Percentiles rank a stretch among this genome's conserved stretches.
phyloP scores from a whole-genome alignment of 2,888 invertebrate species.

The Onthophagus sagittarius region DNA sequence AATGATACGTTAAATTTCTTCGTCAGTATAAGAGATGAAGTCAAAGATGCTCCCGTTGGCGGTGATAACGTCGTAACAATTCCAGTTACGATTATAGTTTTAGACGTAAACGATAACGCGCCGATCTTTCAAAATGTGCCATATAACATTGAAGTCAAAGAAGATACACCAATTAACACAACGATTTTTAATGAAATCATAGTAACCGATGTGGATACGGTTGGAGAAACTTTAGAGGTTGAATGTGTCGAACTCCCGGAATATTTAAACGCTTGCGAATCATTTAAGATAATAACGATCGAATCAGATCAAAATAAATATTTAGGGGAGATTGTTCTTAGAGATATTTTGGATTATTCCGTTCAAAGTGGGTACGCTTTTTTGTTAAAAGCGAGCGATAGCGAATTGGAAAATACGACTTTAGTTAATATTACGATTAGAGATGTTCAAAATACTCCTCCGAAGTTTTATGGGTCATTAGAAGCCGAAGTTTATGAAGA shows the following conservation, averaged over 20 bases:
- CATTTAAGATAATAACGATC: constrained; percentile 62
- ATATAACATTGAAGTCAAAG: constrained; percentile 74
- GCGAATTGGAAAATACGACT: constrained; percentile 67
- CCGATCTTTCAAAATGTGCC: constrained; percentile 67
- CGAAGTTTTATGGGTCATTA: constrained; percentile 75
- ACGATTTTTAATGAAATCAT: constrained; percentile 69
- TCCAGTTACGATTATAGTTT: constrained; percentile 76
- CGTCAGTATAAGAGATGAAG: constrained; percentile 77
- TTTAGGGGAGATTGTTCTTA: constrained; percentile 70
- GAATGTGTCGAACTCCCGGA: constrained; percentile 57
- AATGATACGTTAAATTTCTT: constrained; percentile 75
- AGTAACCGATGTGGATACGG: constrained; percentile 75
- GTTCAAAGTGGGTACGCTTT: constrained; percentile 75
- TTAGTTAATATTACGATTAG: constrained; percentile 74
- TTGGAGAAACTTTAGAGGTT: constrained; percentile 77
- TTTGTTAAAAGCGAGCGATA: constrained; percentile 73
- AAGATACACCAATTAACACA: constrained; percentile 69
- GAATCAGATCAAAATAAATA: constrained; percentile 65
- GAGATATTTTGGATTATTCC: constrained; percentile 70
- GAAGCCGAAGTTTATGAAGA: constrained; percentile 78
- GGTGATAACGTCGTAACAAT: constrained; percentile 69
- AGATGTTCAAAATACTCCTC: constrained; percentile 85
- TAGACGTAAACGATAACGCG: constrained; percentile 86
- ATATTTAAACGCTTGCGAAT: constrained; percentile 68
- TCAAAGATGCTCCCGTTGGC: constrained; percentile 55